Evolutionary conservation across 2,888 invertebrate species (phyloP), one percentile per base, ranked within the genome.

Genomic region (Sminthurides aquaticus): DNA sequence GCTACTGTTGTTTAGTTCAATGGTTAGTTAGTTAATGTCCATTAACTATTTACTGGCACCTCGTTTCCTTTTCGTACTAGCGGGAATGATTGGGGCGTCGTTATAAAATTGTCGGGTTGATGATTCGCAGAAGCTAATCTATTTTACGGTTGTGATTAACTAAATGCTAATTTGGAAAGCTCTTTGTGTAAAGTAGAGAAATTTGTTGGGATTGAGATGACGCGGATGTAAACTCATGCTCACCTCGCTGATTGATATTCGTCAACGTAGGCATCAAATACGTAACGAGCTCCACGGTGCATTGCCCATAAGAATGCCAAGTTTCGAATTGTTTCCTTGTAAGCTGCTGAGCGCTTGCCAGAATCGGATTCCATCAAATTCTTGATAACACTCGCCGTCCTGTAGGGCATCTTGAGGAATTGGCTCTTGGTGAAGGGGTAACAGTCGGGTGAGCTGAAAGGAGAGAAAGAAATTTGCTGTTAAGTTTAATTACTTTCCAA

Each of bases 271-370:
- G 75, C 75, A 63, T 76, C 76, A 68, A 75, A 76, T 24, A 76
- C 70, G 68, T 72, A 75, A 11, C 75, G 72, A 52, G 76, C 76
- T 26, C 75, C 75, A 18, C 76, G 74, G 54, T 76, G 75, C 49
- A 76, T 74, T 25, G 75, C 76, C 70, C 75, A 76, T n/a, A 76
- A 71, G 62, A 71, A 76, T 24, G 75, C 76, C n/a, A 75, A 65
- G 66, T 76, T 76, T 57, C 76, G 64, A 1, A 73, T 71, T 15
- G 74, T 65, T 61, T 74, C 74, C 60, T 71, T 71, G 63, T 73
- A 74, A 15, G 69, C 68, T 48, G 62, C 43, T 3, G 71, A 67
- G 60, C 70, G 68, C 56, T 65, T 67, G 49, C 67, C 71, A 24
- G 67, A 58, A 56, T 67, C 70, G 52, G 67, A 61, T 28, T 70